phyloP scores from a whole-genome alignment of 2,113 vertebrate species.

The Hippocampus mohnikei region DNA sequence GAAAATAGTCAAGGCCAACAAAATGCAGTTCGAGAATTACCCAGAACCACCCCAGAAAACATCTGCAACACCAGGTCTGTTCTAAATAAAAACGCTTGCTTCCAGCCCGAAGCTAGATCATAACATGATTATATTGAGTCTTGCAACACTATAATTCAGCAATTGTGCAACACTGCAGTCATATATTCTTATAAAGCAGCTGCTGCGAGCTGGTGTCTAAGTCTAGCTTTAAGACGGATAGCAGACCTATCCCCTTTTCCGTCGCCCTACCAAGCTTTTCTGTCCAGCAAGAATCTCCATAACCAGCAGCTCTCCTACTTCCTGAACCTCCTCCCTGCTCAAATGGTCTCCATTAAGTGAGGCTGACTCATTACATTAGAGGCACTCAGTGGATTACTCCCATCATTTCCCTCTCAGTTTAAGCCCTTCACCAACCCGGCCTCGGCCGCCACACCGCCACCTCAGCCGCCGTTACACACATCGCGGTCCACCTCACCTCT shows the following conservation, averaged over 20 bases:
- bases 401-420: slow-evolving; percentile 48
- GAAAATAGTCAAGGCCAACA: slow-evolving; percentile 18
- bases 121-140: slow-evolving; percentile 17
- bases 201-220: neutral
- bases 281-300: slow-evolving; percentile 4
- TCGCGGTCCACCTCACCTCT: slow-evolving; percentile 11
- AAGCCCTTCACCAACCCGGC: slow-evolving; percentile 38
- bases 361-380: slow-evolving; percentile 69
- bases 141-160: slow-evolving; percentile 3
- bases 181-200: slow-evolving; percentile 5
- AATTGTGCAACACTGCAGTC: slow-evolving; percentile 4
- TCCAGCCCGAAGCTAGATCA: slow-evolving; percentile 20
- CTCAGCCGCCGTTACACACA: slow-evolving; percentile 26
- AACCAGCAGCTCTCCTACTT: slow-evolving; percentile 12
- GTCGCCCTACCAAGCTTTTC: slow-evolving; percentile 2
- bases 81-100: slow-evolving; percentile 24
- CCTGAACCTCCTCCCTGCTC: slow-evolving; percentile 27
- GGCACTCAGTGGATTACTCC: slow-evolving; percentile 71
- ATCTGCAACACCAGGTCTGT: slow-evolving; percentile 28
- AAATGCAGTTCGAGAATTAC: slow-evolving; percentile 36
- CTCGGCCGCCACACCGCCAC: neutral
- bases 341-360: slow-evolving; percentile 65
- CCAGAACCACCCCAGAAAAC: slow-evolving; percentile 11
- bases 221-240: neutral
- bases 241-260: slow-evolving; percentile 1